Percentiles rank a stretch among this genome's conserved stretches.
Conservation (phyloP, 2,888 invertebrate genomes). For the Melangyna quadrimaculata region DNA sequence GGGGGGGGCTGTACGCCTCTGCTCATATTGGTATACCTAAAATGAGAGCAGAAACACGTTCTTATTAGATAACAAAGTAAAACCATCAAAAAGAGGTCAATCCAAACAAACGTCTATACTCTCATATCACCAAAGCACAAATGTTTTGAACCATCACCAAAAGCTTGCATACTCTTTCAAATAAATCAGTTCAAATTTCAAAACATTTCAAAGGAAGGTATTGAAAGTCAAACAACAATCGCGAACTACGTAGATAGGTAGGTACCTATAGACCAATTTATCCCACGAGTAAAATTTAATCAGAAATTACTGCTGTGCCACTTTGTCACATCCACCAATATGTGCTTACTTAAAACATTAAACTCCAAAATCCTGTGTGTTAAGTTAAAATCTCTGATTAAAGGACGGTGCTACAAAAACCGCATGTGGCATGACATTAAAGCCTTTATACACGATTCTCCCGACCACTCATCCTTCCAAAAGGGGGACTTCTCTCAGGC, state of each 20-base stretch:
- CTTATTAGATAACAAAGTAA: background rate
- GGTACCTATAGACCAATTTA: slow-evolving; percentile 48
- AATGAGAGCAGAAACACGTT: background rate
- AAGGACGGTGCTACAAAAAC: slow-evolving; percentile 52
- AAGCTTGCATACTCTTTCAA: background rate
- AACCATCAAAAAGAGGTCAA: background rate
- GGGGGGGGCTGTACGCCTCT: no score
- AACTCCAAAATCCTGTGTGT: slow-evolving; percentile 26
- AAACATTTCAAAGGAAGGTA: background rate
- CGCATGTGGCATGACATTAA: slow-evolving; percentile 58
- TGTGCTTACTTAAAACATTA: background rate
- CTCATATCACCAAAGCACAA: background rate
- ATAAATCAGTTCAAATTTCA: slow-evolving; percentile 31
- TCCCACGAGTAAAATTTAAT: slow-evolving; percentile 18
- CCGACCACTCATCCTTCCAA: background rate
- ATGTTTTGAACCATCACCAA: background rate
- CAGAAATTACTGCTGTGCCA: slow-evolving; percentile 49
- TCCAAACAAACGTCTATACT: background rate
- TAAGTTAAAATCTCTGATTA: slow-evolving; percentile 62
- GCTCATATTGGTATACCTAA: no score
- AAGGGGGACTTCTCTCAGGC: background rate
- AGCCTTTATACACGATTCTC: background rate
- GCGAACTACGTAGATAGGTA: no score
- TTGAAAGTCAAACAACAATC: background rate
- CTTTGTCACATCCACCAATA: slow-evolving; percentile 47